phyloP scores from a whole-genome alignment of 2,888 invertebrate species.

The Oligia latruncula region DNA sequence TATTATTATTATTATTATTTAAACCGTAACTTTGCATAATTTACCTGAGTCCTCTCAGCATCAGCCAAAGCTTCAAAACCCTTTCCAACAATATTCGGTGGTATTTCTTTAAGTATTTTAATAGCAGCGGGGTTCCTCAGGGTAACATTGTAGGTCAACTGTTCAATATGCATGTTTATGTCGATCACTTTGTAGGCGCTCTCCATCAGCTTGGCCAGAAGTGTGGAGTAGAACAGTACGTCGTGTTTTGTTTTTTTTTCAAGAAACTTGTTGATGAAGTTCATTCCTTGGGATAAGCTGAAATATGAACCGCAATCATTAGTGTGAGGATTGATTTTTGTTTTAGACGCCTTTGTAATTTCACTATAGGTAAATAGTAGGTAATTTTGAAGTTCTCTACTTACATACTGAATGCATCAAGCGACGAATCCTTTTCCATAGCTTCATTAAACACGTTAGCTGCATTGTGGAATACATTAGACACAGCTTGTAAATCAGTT shows the following conservation, averaged over 20 bases:
- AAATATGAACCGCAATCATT: conserved; percentile 51
- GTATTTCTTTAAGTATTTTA: conserved; percentile 75
- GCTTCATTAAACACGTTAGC: conserved; percentile 70
- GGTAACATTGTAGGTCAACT: conserved; percentile 82
- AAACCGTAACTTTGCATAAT: neutral
- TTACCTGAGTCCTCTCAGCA: conserved; percentile 85
- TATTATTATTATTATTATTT: too few relatives aligned
- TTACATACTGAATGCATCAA: conserved; percentile 83
- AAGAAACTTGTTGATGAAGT: conserved; percentile 79
- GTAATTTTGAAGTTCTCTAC: conserved; percentile 60
- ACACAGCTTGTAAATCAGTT: conserved; percentile 63
- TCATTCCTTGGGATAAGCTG: conserved; percentile 81
- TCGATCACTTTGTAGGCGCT: conserved; percentile 79
- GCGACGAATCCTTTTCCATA: conserved; percentile 62
- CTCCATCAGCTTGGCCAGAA: conserved; percentile 83
- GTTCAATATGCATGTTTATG: conserved; percentile 84
- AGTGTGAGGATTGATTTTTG: neutral
- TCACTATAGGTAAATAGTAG: too few relatives aligned
- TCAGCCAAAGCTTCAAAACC: conserved; percentile 85
- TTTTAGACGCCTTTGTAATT: neutral
- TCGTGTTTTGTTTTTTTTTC: conserved; percentile 78
- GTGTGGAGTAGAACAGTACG: conserved; percentile 82
- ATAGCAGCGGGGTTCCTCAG: conserved; percentile 81
- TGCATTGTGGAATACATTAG: conserved; percentile 74
- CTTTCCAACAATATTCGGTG: conserved; percentile 76